These are phyloP conservation scores for Andrena praecox DNA, from an alignment of 2,888 invertebrate genomes.

Conservation along the genomic window DNA sequence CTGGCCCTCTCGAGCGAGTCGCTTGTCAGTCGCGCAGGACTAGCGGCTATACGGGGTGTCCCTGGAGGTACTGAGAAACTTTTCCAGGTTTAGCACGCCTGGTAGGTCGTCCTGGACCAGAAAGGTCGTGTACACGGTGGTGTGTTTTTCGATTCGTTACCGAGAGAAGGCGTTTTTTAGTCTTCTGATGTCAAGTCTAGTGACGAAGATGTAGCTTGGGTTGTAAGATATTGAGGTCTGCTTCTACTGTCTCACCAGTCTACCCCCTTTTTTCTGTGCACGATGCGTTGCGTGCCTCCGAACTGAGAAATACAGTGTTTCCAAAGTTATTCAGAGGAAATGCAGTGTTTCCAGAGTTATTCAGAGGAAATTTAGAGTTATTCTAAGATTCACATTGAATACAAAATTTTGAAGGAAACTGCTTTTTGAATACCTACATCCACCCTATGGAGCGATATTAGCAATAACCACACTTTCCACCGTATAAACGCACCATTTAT, in stretches of 20 bases:
- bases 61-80: neutral
- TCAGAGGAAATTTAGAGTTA: too few species aligned
- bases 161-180: neutral
- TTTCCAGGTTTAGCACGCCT: neutral
- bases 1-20: slow-evolving; percentile 24
- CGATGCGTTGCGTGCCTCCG: too few species aligned
- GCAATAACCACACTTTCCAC: too few species aligned
- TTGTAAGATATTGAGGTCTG: neutral
- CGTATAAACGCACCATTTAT: too few species aligned
- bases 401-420: too few species aligned
- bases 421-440: too few species aligned
- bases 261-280: too few species aligned
- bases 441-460: too few species aligned
- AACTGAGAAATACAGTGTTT: too few species aligned
- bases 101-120: neutral
- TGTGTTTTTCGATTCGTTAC: neutral
- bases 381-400: too few species aligned
- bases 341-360: too few species aligned
- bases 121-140: neutral
- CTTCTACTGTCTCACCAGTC: neutral
- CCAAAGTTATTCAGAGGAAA: too few species aligned
- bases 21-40: slow-evolving; percentile 37
- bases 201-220: neutral
- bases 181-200: neutral
- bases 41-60: slow-evolving; percentile 10